Evolutionary conservation across 2,888 invertebrate genomes (phyloP).

Genomic region (Cataglyphis rosenhaueri): DNA sequence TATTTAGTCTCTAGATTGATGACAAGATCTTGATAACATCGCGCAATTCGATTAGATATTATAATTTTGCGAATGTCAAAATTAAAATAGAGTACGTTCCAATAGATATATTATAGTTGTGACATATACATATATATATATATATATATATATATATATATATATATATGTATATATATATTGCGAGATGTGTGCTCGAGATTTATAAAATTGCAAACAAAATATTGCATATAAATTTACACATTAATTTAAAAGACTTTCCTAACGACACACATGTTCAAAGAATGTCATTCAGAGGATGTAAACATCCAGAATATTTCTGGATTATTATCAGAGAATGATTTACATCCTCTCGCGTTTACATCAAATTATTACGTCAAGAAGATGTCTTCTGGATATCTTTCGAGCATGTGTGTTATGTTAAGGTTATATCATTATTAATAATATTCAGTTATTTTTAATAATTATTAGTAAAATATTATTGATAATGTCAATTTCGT

Average conservation of each 20-base stretch:
- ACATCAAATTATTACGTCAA: too few species aligned
- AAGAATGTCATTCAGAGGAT: too few species aligned
- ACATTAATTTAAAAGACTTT: neutral
- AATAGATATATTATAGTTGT: neutral
- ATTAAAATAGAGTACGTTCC: neutral
- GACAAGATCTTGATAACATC: slow-evolving; percentile 39
- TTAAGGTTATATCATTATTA: neutral
- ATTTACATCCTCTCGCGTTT: too few species aligned
- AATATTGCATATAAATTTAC: neutral
- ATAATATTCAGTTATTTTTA: neutral
- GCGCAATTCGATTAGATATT: slow-evolving; percentile 18
- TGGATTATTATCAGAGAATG: too few species aligned
- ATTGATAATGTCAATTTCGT: neutral
- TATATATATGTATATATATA: neutral
- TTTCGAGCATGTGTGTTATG: too few species aligned
- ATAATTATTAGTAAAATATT: neutral
- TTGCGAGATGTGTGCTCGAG: neutral
- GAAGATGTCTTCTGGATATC: too few species aligned
- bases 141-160: too few species aligned
- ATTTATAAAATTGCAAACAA: neutral
- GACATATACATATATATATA: neutral
- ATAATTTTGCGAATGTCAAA: neutral
- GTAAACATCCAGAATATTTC: too few species aligned
- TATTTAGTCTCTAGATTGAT: slow-evolving; percentile 20
- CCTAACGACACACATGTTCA: too few species aligned